Evolutionary conservation across 2,113 vertebrate genomes (phyloP).

Genomic region (Sylvilagus bachmani): DNA sequence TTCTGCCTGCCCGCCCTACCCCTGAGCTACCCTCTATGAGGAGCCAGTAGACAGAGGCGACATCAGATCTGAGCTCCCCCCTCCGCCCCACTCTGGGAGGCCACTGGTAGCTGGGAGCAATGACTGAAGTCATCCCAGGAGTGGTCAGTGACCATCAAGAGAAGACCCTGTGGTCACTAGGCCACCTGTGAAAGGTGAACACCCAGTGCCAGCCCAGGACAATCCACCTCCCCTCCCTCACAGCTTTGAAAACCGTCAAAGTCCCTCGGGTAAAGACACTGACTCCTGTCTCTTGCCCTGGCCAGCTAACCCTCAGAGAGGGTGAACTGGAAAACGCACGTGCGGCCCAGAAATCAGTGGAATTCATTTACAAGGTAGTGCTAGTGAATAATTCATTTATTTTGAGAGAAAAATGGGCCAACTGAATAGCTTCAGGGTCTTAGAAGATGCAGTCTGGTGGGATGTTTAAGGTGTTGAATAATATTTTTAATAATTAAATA

Average conservation of each 20-base stretch:
- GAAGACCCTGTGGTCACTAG: background rate
- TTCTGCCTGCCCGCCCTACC: background rate
- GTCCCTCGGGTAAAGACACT: background rate
- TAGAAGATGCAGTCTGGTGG: background rate
- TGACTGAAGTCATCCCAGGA: too few species aligned
- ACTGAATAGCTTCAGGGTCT: background rate
- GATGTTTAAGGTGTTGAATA: constrained; percentile 9
- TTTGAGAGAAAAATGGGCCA: background rate
- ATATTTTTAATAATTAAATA: constrained; percentile 42
- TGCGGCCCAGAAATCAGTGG: background rate
- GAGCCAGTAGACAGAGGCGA: background rate
- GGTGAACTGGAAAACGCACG: background rate
- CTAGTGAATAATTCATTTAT: constrained; percentile 40
- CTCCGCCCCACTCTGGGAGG: background rate
- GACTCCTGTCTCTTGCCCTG: background rate
- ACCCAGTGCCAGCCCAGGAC: background rate
- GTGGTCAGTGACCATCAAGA: background rate
- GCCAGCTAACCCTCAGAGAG: background rate
- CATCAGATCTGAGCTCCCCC: background rate
- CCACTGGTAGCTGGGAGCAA: background rate
- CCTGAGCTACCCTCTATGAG: background rate
- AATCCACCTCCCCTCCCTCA: rapidly evolving
- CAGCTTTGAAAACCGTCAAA: background rate
- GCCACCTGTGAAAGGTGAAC: background rate
- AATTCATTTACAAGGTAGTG: constrained; percentile 26